Evolutionary conservation across 2,113 vertebrate species (phyloP), one percentile per base, ranked within the genome.

Genomic region (Boulengeromyrus knoepffleri): DNA sequence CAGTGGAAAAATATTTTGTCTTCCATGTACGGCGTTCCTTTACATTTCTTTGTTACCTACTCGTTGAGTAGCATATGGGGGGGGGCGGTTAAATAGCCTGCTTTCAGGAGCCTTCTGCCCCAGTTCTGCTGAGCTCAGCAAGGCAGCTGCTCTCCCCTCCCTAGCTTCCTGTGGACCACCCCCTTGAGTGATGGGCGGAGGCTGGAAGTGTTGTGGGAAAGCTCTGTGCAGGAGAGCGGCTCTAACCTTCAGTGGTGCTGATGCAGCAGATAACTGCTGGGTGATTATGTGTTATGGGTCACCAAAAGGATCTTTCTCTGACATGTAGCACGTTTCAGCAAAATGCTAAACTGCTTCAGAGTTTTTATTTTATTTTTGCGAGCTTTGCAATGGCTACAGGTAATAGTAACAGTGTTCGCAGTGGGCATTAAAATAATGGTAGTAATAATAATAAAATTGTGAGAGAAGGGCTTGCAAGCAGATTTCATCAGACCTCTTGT

Each of bases 91-190:
- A 52, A 39, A 80, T 24, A 80, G 47, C n/a, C 19, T 62, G 62
- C 13, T 53, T 89, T 36, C 45, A 24, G 31, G 47, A 83, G 27
- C 77, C 27, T 80, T 15, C 77, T 45, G 39, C 5, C 27, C 13
- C 27, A 24, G 12, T 70, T 88, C 46, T 89, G 88, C 88, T 89
- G 88, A 89, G 47, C 46, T 89, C 88, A 89, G 88, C 88, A 89
- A 31, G 66, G 31, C 49, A n/a, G 27, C 13, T 9, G 12, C 62
- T 12, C 17, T 47, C 88, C 56, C 88, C 27, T 42, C 45, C 66
- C 27, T 7, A 27, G 62, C 27, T 89, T 89, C 88, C 70, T 80
- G 88, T 49, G 88, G 62, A n/a, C 58, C 53, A 45, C 36, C 53
- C n/a, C 45, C 62, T 74, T 74, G 58, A 27, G 8, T 77, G 88